Conservation (phyloP, 2,888 invertebrate species). For the Agrotis ipsilon region DNA sequence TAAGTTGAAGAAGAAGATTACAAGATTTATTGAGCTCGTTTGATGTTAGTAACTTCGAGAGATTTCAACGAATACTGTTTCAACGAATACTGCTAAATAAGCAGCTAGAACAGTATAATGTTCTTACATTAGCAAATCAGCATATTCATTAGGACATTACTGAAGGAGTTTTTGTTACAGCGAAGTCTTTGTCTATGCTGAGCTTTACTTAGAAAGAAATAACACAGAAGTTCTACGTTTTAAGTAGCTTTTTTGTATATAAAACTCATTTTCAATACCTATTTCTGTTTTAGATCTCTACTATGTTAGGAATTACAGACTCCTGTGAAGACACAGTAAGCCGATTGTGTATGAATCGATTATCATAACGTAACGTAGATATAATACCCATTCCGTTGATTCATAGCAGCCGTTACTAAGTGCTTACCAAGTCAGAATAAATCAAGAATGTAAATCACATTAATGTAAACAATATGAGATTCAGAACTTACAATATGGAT, state of each 20-base stretch:
- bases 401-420: conserved; percentile 12
- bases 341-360: neutral
- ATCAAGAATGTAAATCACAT: conserved; percentile 1
- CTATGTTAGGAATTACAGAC: neutral
- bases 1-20: neutral
- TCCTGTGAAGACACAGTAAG: neutral
- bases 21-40: neutral
- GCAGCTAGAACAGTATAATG: conserved; percentile 19
- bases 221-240: neutral
- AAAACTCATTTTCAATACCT: too few species aligned
- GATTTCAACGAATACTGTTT: neutral
- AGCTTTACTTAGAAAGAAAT: conserved; percentile 9
- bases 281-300: too few species aligned
- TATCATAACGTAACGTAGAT: neutral
- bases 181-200: neutral
- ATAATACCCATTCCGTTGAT: conserved; percentile 4
- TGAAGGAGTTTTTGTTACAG: conserved; percentile 11
- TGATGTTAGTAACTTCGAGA: neutral
- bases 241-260: neutral
- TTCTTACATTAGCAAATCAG: conserved; percentile 20
- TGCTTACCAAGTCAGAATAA: conserved; percentile 6
- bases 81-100: neutral
- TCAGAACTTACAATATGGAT: neutral
- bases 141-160: conserved; percentile 33
- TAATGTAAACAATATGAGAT: neutral